Conservation (phyloP, 2,888 invertebrate species). For the Pycnomerus fuliginosus region DNA sequence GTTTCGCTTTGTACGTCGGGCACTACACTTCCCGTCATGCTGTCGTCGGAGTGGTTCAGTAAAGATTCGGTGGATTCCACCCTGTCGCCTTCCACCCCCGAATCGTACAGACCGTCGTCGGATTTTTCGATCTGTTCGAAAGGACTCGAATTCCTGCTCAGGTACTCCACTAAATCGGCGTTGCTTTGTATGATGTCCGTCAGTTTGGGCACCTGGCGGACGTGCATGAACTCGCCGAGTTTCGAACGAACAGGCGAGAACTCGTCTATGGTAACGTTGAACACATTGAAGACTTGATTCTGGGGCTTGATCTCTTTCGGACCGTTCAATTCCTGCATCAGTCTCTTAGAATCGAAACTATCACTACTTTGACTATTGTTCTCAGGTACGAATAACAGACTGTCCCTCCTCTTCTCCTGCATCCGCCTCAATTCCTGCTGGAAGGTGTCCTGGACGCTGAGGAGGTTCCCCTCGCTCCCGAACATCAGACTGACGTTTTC, state of each 20-base stretch:
- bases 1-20: no score
- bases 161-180: slow-evolving; percentile 1
- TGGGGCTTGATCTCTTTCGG: slow-evolving; percentile 45
- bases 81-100: slow-evolving; percentile 16
- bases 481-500: slow-evolving; percentile 49
- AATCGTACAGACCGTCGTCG: slow-evolving; percentile 12
- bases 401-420: slow-evolving; percentile 51
- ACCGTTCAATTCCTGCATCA: slow-evolving; percentile 46
- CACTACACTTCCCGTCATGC: not conserved
- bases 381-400: slow-evolving; percentile 53
- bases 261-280: slow-evolving; percentile 48
- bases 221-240: slow-evolving; percentile 33
- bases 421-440: slow-evolving; percentile 57
- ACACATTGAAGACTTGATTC: slow-evolving; percentile 50
- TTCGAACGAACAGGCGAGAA: slow-evolving; percentile 38
- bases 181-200: slow-evolving; percentile 20
- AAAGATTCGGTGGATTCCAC: slow-evolving; percentile 9
- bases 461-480: slow-evolving; percentile 60
- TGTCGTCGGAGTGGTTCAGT: not conserved
- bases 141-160: not conserved
- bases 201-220: slow-evolving; percentile 24
- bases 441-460: slow-evolving; percentile 57
- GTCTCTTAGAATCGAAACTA: slow-evolving; percentile 29
- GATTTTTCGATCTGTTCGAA: slow-evolving; percentile 1
- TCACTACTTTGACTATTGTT: slow-evolving; percentile 35